Percentiles rank a stretch among this genome's conserved stretches.
phyloP scores from a whole-genome alignment of 2,888 invertebrate species.

The Sericinus montela region DNA sequence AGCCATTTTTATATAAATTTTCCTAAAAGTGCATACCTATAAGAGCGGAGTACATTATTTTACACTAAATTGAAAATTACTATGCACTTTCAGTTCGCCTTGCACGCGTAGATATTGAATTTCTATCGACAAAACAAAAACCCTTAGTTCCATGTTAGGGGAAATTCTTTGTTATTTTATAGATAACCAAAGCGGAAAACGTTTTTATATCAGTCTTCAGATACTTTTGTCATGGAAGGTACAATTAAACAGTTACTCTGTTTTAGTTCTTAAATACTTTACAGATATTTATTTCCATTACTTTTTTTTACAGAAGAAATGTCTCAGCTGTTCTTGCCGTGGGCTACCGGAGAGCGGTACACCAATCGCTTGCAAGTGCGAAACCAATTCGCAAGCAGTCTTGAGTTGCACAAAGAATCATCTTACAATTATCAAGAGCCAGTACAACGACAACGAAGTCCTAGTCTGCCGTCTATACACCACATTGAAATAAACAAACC shows the following conservation, averaged over 20 bases:
- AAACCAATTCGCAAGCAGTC: constrained; percentile 70
- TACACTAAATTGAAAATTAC: background rate
- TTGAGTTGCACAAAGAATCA: constrained; percentile 65
- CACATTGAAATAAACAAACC: constrained; percentile 51
- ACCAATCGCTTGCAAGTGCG: constrained; percentile 62
- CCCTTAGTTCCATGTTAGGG: constrained; percentile 51
- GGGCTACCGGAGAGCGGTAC: constrained; percentile 81
- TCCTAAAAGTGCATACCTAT: no score
- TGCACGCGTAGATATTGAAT: no score
- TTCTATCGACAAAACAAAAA: constrained; percentile 72
- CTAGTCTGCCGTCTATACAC: constrained; percentile 84
- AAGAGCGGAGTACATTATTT: no score
- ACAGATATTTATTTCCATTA: no score
- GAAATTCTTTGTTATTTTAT: constrained; percentile 51
- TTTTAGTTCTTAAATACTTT: background rate
- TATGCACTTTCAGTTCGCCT: constrained; percentile 27
- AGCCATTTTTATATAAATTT: no score
- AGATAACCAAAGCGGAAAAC: no score
- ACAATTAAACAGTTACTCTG: constrained; percentile 17
- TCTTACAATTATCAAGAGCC: constrained; percentile 68
- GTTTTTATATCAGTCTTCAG: constrained; percentile 49
- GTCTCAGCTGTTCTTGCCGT: constrained; percentile 87
- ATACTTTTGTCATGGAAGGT: constrained; percentile 58
- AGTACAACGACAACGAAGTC: constrained; percentile 77
- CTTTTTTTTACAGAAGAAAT: constrained; percentile 85